These are phyloP conservation scores for Tautogolabrus adspersus DNA, from an alignment of 2,113 vertebrate genomes.

Conservation along the genomic window DNA sequence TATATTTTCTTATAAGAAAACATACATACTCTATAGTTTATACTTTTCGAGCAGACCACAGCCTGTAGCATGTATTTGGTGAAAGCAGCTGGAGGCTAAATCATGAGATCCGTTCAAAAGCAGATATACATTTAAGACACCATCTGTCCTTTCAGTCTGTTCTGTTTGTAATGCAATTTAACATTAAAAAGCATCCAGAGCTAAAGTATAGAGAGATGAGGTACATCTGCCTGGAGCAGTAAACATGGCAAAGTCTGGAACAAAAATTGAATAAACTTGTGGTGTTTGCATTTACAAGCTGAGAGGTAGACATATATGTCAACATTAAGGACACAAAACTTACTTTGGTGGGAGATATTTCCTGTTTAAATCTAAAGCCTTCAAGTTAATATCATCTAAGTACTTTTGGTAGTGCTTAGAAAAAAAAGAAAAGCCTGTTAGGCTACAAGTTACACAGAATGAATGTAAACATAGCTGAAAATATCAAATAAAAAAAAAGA, in stretches of 20 bases:
- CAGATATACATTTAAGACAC: slow-evolving; percentile 7
- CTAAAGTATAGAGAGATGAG: slow-evolving; percentile 6
- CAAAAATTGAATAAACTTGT: slow-evolving; percentile 15
- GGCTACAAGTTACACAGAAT: background rate
- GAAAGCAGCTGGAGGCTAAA: background rate
- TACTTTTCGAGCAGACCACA: no score
- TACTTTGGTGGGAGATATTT: background rate
- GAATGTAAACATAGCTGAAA: background rate
- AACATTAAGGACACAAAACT: slow-evolving; percentile 11
- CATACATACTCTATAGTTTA: background rate
- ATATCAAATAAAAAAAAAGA: no score
- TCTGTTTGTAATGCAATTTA: slow-evolving; percentile 42
- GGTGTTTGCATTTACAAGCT: slow-evolving; percentile 20
- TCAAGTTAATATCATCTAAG: background rate
- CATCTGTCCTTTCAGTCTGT: slow-evolving; percentile 48
- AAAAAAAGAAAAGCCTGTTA: background rate
- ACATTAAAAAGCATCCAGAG: slow-evolving; percentile 27
- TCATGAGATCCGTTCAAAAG: background rate
- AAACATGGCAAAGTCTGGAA: slow-evolving; percentile 22
- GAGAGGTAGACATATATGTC: slow-evolving; percentile 23
- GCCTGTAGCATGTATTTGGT: background rate
- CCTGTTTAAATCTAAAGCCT: background rate
- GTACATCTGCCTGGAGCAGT: slow-evolving; percentile 29
- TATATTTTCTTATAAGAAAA: background rate
- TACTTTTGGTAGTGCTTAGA: background rate